phyloP scores from a whole-genome alignment of 2,113 vertebrate genomes.

The Oncorhynchus clarkii region DNA sequence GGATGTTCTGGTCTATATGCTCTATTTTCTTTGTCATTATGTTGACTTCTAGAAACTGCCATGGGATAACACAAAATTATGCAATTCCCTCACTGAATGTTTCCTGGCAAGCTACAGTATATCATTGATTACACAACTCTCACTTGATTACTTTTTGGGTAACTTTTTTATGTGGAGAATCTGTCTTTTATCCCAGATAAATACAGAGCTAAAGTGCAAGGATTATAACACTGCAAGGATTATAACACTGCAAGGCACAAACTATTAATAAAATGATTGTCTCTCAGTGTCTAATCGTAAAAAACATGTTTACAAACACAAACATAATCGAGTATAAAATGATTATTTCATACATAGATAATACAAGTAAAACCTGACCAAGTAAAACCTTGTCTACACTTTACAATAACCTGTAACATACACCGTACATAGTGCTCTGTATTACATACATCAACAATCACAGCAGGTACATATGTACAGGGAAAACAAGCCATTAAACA shows the following conservation, averaged over 20 bases:
- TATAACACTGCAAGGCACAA: slow-evolving; percentile 58
- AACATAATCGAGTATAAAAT: slow-evolving; percentile 56
- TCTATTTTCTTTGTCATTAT: neutral
- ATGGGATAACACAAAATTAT: neutral
- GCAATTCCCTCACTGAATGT: neutral
- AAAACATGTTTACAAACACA: slow-evolving; percentile 40
- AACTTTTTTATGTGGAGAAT: slow-evolving; percentile 11
- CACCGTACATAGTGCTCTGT: slow-evolving; percentile 27
- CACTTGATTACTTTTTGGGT: neutral
- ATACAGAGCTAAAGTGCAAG: slow-evolving; percentile 61
- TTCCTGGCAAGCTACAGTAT: slow-evolving; percentile 14
- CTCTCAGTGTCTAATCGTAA: slow-evolving; percentile 49
- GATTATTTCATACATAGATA: slow-evolving; percentile 50
- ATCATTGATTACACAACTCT: slow-evolving; percentile 14
- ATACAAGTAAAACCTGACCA: slow-evolving; percentile 34
- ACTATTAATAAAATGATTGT: slow-evolving; percentile 59
- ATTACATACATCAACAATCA: slow-evolving; percentile 44
- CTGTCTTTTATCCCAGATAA: slow-evolving; percentile 38
- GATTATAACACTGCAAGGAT: slow-evolving; percentile 67
- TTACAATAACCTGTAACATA: slow-evolving; percentile 49
- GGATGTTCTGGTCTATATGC: neutral
- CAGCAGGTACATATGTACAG: slow-evolving; percentile 43
- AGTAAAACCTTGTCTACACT: slow-evolving; percentile 77
- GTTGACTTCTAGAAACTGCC: neutral
- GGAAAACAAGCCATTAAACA: slow-evolving; percentile 48